Evolutionary conservation across 2,113 vertebrate genomes (phyloP), one percentile per base, ranked within the genome.

Genomic region (Apodemus speciosus): DNA sequence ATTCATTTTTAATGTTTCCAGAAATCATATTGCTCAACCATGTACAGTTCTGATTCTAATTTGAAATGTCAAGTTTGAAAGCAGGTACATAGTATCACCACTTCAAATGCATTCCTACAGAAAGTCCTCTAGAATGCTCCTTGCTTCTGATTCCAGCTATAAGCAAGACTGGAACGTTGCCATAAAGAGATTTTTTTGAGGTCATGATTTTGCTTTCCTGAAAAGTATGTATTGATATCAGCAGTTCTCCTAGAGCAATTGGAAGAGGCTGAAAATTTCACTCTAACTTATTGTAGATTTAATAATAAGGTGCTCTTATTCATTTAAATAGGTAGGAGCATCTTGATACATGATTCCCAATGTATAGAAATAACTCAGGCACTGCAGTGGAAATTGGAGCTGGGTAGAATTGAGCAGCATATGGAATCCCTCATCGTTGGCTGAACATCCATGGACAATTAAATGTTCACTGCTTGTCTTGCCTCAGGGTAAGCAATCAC

Each of bases 331-430:
- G 85, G 20, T n/a, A 4, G 21, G 56, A 56, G 60, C 3, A 66
- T 83, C 85, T 93, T 89, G 90, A 94, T 85, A 92, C 56, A 95
- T 49, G 16, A 90, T 5, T 90, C 1, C 80, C 97, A 95, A 91
- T n/a, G 6, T 35, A 30, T 9, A 93, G 92, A 72, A 95, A 73
- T 14, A 77, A 0, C 62, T 97, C 93, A 51, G 71, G 66, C 62
- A 30, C 2, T 87, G 66, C 5, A 93, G 53, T 1, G 11, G 83
- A 18, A 51, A n/a, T 15, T 83, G 15, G 71, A 40, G 9, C 13
- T 9, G 80, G 68, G 6, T n/a, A 38, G n/a, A n/a, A 64, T 64
- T 14, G 14, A 25, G 32, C 21, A 76, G 43, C 8, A 38, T 30
- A 35, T 0, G 6, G 27, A 95, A 46, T 9, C 0, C 53, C 88